These are phyloP conservation scores for Anoplius nigerrimus DNA, from an alignment of 2,888 invertebrate genomes.

Conservation along the genomic window DNA sequence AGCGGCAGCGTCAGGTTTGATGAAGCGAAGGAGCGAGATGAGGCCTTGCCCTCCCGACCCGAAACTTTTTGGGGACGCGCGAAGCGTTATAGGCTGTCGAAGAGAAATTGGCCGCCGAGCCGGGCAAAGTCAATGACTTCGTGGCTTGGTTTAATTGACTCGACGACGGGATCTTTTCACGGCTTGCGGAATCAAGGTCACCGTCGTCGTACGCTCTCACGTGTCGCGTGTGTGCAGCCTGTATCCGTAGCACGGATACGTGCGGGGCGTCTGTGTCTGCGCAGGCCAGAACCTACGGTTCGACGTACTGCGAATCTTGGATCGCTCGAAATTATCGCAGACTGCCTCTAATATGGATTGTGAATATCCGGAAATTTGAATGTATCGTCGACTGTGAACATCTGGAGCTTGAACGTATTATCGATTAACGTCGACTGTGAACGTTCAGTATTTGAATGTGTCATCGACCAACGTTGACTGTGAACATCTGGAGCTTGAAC, in stretches of 20 bases:
- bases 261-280: neutral
- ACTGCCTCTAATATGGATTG: no score
- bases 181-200: conserved; percentile 62
- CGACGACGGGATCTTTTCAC: conserved; percentile 57
- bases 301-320: neutral
- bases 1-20: no score
- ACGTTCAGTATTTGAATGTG: no score
- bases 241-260: neutral
- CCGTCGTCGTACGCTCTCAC: conserved; percentile 26
- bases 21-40: neutral
- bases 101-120: conserved; percentile 57
- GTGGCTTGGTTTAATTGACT: conserved; percentile 68
- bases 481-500: no score
- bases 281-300: neutral
- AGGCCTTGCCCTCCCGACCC: conserved; percentile 3
- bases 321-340: neutral
- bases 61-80: conserved; percentile 28
- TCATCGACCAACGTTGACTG: no score
- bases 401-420: no score
- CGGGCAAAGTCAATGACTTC: conserved; percentile 63
- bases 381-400: no score
- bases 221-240: conserved; percentile 11
- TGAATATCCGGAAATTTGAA: no score
- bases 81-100: conserved; percentile 33
- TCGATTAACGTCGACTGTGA: no score